Conservation (phyloP, 1,140 invertebrate genomes). For the Lepidurus couesii region DNA sequence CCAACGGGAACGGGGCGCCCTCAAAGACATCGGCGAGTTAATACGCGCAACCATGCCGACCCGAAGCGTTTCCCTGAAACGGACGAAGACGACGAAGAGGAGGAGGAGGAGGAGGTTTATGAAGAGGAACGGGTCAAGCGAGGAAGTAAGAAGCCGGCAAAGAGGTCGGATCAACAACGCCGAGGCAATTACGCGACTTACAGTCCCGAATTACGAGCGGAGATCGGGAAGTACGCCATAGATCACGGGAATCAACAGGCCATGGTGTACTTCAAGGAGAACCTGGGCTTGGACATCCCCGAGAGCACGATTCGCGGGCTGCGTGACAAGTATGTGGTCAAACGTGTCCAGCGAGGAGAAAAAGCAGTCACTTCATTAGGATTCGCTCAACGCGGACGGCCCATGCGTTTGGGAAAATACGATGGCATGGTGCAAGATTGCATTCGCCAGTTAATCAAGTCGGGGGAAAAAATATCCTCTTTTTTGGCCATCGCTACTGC, state of each 20-base stretch:
- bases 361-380: constrained; percentile 42
- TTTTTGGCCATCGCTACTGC: constrained; percentile 45
- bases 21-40: background rate
- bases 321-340: constrained; percentile 44
- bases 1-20: background rate
- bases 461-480: constrained; percentile 44
- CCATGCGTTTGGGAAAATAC: constrained; percentile 45
- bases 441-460: constrained; percentile 42
- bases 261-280: constrained; percentile 41
- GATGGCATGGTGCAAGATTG: constrained; percentile 46
- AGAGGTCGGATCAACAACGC: constrained; percentile 30
- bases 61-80: constrained; percentile 34
- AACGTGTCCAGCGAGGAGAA: constrained; percentile 38
- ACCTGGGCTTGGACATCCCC: constrained; percentile 42
- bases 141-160: background rate
- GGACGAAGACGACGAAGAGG: constrained; percentile 37
- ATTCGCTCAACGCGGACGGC: constrained; percentile 43
- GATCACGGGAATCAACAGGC: constrained; percentile 44
- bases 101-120: constrained; percentile 32
- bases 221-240: constrained; percentile 45
- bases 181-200: constrained; percentile 43
- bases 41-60: constrained; percentile 13
- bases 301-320: constrained; percentile 45
- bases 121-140: background rate
- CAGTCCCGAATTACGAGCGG: constrained; percentile 44